These are phyloP conservation scores for Dolichallabes microphthalmus DNA, from an alignment of 2,113 vertebrate species.

Conservation along the genomic window DNA sequence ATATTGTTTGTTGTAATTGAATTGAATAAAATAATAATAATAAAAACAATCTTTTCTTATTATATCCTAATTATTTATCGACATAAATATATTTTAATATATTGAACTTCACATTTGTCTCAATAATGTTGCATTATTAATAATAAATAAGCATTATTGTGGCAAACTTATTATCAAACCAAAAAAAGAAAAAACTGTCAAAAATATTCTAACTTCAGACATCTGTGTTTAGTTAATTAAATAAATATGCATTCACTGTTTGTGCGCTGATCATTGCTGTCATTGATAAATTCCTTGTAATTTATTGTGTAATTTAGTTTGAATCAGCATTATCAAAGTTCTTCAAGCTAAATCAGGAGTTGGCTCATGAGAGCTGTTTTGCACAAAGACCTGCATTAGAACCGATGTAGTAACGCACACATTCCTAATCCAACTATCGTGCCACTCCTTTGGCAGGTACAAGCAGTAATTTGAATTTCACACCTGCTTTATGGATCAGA, in stretches of 20 bases:
- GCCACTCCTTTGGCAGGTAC: slow-evolving; percentile 13
- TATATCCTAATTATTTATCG: too few relatives aligned
- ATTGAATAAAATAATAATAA: too few relatives aligned
- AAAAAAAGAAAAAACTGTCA: neutral
- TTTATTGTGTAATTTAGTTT: neutral
- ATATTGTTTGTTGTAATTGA: too few relatives aligned
- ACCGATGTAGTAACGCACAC: slow-evolving; percentile 13
- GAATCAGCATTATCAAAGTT: too few relatives aligned
- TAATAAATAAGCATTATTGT: neutral
- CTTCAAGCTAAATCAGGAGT: neutral
- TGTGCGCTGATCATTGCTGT: neutral
- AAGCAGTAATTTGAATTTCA: slow-evolving; percentile 22
- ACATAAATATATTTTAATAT: too few relatives aligned
- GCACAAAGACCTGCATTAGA: neutral
- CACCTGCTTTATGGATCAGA: slow-evolving; percentile 20
- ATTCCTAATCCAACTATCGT: slow-evolving; percentile 4
- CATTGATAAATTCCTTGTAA: neutral
- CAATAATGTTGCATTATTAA: too few relatives aligned
- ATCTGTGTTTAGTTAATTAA: neutral
- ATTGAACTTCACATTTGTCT: too few relatives aligned
- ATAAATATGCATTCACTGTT: neutral
- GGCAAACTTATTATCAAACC: neutral
- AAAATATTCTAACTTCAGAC: neutral
- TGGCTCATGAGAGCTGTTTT: slow-evolving; percentile 7
- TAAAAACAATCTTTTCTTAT: too few relatives aligned